Conservation (phyloP, 2,113 vertebrate genomes). For the Emydura subglobosa region DNA sequence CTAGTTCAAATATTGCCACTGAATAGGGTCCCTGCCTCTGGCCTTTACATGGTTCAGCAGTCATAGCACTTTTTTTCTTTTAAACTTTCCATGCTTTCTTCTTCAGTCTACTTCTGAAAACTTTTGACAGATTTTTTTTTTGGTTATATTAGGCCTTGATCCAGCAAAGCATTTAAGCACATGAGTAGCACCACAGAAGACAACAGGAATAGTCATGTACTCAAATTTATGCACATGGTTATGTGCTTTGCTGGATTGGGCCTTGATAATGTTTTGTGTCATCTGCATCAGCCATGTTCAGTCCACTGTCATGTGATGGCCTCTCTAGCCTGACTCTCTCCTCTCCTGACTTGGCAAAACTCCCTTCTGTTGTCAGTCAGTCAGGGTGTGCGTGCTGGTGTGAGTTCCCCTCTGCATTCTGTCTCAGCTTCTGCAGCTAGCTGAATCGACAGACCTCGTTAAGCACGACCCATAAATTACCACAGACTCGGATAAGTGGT, state of each 20-base stretch:
- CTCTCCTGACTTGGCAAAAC: slow-evolving; percentile 3
- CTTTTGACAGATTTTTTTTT: neutral
- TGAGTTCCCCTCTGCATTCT: too few relatives aligned
- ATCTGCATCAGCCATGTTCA: neutral
- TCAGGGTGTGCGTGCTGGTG: too few relatives aligned
- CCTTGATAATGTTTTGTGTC: neutral
- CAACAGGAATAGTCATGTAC: neutral
- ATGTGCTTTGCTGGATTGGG: neutral
- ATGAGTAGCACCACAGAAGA: neutral
- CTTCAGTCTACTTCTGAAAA: neutral
- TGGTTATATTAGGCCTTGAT: neutral
- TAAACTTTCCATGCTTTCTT: neutral
- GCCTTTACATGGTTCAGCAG: neutral
- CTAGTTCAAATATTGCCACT: neutral
- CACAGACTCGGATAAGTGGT: too few relatives aligned
- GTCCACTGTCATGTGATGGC: fast-evolving
- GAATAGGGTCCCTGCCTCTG: neutral
- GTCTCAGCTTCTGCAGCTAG: too few relatives aligned
- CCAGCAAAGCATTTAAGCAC: neutral
- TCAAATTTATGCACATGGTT: fast-evolving
- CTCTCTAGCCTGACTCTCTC: neutral
- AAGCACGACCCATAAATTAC: too few relatives aligned
- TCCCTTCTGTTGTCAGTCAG: too few relatives aligned
- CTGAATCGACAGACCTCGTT: too few relatives aligned
- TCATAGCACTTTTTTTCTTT: neutral